Base-by-base conservation (phyloP, 2,113 vertebrate species). In the Vulpes lagopus region DNA sequence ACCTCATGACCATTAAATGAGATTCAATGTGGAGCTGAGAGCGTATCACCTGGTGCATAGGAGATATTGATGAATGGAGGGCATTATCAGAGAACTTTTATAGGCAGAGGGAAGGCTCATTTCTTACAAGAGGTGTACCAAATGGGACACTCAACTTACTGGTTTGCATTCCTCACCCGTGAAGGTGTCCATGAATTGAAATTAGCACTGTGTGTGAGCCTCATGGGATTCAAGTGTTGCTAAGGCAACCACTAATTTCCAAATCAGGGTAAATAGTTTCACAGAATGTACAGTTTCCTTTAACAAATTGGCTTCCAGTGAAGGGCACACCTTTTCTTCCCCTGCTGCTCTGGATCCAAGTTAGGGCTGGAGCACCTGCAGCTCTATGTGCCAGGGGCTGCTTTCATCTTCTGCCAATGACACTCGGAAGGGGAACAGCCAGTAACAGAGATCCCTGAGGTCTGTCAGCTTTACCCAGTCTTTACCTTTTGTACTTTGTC, bases 171-270 rank as follows among this genome's bases (percentile, higher is more conserved):
- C 80, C 82, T 95, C 59, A 94, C 93, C 88, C 0, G 9, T 82
- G 94, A 97, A 91, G 94, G 89, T 97, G 97, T 96, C 97, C 97
- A 71, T 96, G 98, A 98, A 98, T 98, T 97, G 98, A 98, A 98
- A 96, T 96, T 93, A 97, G 95, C 83, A 86, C 88, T 94, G 71
- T 71, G 11, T 93, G 64, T 79, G 79, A 49, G 38, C 97, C 96
- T 98, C 67, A 0, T 92, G 91, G 98, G 97, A 98, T 98, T 95
- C 91, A 74, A 90, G 94, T 95, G 97, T 98, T 99, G 98, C 98
- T 98, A 99, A 98, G 98, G 97, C 98, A 99, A 98, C 98, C 96
- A 96, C 96, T 99, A 98, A 99, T 98, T 98, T 98, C 96, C 85
- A 98, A 98, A 96, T 97, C 91, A 96, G 98, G 97, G 97, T 98